Evolutionary conservation across 2,113 vertebrate species (phyloP).

Genomic region (Tursiops truncatus): DNA sequence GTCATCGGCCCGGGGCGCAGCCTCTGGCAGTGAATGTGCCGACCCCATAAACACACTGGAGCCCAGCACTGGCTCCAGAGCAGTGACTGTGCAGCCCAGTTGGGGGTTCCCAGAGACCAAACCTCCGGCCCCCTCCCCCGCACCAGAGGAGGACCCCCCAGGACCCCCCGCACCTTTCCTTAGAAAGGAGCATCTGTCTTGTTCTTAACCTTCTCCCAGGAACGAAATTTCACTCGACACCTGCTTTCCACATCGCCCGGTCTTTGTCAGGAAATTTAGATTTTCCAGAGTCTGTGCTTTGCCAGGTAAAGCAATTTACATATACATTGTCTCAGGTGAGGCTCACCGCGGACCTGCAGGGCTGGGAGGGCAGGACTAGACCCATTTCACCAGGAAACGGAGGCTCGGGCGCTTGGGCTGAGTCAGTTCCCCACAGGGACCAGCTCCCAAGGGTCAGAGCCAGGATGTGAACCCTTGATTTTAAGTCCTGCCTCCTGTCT

Average conservation of each 20-base stretch:
- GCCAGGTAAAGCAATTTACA: background rate
- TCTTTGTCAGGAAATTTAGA: conserved; percentile 11
- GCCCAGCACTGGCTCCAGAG: background rate
- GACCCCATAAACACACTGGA: background rate
- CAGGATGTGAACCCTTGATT: background rate
- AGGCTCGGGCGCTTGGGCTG: background rate
- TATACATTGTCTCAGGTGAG: background rate
- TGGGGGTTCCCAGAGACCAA: fast-evolving
- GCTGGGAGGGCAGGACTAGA: background rate
- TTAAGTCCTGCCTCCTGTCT: background rate
- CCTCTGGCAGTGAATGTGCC: background rate
- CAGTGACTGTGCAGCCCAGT: background rate
- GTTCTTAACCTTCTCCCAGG: background rate
- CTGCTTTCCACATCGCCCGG: background rate
- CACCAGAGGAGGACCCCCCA: background rate
- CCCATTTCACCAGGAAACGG: background rate
- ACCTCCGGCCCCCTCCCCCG: fast-evolving
- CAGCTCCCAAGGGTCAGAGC: background rate
- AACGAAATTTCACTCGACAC: background rate
- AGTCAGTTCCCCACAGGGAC: background rate
- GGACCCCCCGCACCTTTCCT: background rate
- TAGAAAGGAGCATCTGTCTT: background rate
- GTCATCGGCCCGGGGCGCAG: background rate
- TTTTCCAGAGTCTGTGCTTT: background rate
- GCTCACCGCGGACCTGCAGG: background rate